phyloP scores from a whole-genome alignment of 2,888 invertebrate species.

The Acanthopleura granulata region DNA sequence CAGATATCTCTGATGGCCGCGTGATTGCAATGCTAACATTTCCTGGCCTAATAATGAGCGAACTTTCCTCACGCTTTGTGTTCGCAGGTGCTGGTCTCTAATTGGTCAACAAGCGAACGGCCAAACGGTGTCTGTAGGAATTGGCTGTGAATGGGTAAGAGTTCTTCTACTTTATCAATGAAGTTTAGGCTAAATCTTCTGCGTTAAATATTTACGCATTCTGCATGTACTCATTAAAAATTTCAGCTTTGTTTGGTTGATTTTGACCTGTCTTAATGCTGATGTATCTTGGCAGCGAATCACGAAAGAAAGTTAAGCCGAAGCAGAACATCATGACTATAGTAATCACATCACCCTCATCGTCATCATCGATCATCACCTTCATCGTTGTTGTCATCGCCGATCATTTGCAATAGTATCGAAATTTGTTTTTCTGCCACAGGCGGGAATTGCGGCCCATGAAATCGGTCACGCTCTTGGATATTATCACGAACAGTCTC shows the following conservation, averaged over 20 bases:
- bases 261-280: no score
- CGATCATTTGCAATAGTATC: no score
- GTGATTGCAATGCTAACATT: no score
- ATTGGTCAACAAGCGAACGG: neutral
- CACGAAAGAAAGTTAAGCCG: no score
- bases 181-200: neutral
- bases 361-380: neutral
- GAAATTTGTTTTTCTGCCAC: neutral
- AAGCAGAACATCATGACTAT: no score
- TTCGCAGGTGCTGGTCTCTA: neutral
- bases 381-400: no score
- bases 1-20: no score
- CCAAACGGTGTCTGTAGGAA: neutral
- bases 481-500: conserved; percentile 4
- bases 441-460: neutral
- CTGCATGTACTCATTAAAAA: no score
- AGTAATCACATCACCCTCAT: neutral
- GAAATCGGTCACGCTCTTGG: conserved; percentile 11
- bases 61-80: neutral
- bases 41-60: no score
- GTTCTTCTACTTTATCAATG: neutral
- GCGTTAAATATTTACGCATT: no score
- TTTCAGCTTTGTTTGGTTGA: no score
- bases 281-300: no score
- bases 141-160: conserved; percentile 1